phyloP scores from a whole-genome alignment of 2,113 vertebrate species.

The Vicugna pacos region DNA sequence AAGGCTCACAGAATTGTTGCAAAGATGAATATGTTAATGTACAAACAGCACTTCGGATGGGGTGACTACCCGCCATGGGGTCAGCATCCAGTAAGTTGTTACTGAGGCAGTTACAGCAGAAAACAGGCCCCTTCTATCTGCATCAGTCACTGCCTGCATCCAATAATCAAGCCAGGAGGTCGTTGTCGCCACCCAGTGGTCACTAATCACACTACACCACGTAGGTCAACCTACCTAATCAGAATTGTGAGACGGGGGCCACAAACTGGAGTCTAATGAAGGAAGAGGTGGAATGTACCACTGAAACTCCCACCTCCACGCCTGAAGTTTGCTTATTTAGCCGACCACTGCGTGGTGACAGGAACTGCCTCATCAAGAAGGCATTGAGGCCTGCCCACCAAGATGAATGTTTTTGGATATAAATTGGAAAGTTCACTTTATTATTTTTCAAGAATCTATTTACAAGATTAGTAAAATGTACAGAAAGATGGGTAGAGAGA shows the following conservation, averaged over 20 bases:
- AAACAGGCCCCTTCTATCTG: neutral
- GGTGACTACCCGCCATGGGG: neutral
- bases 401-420: neutral
- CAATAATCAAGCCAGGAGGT: neutral
- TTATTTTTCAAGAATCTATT: slow-evolving; percentile 37
- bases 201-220: neutral
- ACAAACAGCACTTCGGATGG: neutral
- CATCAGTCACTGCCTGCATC: neutral
- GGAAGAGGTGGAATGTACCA: neutral
- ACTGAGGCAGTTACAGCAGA: neutral
- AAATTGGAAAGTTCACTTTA: neutral
- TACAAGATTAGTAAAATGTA: neutral
- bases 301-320: neutral
- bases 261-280: neutral
- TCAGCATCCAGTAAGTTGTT: neutral
- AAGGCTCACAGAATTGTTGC: neutral
- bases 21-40: neutral
- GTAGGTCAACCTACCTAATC: neutral
- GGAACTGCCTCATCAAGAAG: slow-evolving; percentile 12
- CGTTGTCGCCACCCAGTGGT: slow-evolving; percentile 70
- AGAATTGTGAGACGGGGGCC: rapidly evolving
- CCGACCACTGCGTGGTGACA: neutral
- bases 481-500: neutral
- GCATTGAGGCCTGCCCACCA: rapidly evolving
- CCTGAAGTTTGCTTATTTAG: neutral